Conservation (phyloP, 92 coral and sea anemone species). For the Actinostola sp. region DNA sequence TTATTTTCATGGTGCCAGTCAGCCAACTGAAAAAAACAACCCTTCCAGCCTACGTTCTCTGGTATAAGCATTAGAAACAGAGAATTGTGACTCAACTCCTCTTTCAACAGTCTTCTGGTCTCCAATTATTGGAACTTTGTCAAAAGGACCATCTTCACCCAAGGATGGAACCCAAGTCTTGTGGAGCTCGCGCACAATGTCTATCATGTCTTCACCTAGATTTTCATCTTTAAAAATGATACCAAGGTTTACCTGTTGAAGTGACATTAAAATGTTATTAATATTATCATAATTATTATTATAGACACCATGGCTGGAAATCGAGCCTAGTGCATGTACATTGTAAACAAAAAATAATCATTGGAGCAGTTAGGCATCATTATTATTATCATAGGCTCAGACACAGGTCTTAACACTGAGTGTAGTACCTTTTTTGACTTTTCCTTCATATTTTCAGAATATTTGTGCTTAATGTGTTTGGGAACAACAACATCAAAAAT, state of each 20-base stretch:
- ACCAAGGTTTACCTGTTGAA: conserved; percentile 54
- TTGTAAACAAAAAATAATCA: neutral
- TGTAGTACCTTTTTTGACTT: conserved; percentile 40
- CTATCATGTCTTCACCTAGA: conserved; percentile 60
- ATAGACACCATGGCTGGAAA: no score
- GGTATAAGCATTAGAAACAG: conserved; percentile 54
- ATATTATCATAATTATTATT: no score
- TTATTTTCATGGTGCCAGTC: no score
- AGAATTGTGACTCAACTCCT: conserved; percentile 63
- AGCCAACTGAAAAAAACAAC: no score
- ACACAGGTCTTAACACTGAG: no score
- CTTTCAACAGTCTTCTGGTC: conserved; percentile 68
- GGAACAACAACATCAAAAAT: conserved; percentile 54
- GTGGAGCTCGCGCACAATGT: conserved; percentile 49
- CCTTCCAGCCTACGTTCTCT: conserved; percentile 50
- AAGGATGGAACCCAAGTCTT: no score
- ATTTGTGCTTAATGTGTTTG: conserved; percentile 44
- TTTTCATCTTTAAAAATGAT: no score
- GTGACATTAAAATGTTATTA: neutral
- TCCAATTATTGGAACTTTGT: no score
- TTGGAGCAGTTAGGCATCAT: neutral
- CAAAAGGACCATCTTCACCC: no score
- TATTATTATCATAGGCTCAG: no score
- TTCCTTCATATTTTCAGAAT: conserved; percentile 38
- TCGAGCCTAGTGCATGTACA: neutral